Percentiles rank a stretch among this genome's conserved stretches.
Evolutionary conservation across 2,797 vertebrate species (phyloP).

Genomic region (Muraenolepis orangiensis): DNA sequence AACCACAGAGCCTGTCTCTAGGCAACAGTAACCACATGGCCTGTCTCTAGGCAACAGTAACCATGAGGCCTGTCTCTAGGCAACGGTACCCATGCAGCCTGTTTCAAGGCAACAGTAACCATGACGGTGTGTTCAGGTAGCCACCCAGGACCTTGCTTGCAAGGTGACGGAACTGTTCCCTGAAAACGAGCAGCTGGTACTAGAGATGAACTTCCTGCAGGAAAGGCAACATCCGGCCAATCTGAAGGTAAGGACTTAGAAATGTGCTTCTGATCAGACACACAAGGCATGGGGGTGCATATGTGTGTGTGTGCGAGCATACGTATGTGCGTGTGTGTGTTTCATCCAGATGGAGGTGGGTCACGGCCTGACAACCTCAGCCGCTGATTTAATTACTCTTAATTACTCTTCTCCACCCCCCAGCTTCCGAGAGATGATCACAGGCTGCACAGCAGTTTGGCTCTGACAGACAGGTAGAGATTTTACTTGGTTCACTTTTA

Average conservation of each 20-base stretch:
- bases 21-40: too few relatives aligned
- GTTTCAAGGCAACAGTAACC: too few relatives aligned
- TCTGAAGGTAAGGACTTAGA: constrained; percentile 34
- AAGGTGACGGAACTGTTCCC: constrained; percentile 90
- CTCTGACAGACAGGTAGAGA: constrained; percentile 41
- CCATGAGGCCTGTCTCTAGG: neutral
- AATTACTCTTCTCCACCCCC: constrained; percentile 57
- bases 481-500: neutral
- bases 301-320: neutral
- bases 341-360: too few relatives aligned
- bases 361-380: too few relatives aligned
- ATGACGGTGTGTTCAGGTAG: constrained; percentile 53
- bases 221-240: constrained; percentile 68
- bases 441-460: neutral
- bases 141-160: constrained; percentile 87
- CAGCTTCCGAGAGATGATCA: constrained; percentile 24
- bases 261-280: too few relatives aligned
- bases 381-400: too few relatives aligned
- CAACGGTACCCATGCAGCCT: neutral
- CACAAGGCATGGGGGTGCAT: neutral
- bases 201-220: constrained; percentile 90
- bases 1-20: too few relatives aligned
- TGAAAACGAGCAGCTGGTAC: constrained; percentile 85
- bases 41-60: neutral
- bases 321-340: neutral